Percentiles rank a stretch among this genome's conserved stretches.
phyloP scores from a whole-genome alignment of 1,140 invertebrate genomes.

The Cydia fagiglandana region DNA sequence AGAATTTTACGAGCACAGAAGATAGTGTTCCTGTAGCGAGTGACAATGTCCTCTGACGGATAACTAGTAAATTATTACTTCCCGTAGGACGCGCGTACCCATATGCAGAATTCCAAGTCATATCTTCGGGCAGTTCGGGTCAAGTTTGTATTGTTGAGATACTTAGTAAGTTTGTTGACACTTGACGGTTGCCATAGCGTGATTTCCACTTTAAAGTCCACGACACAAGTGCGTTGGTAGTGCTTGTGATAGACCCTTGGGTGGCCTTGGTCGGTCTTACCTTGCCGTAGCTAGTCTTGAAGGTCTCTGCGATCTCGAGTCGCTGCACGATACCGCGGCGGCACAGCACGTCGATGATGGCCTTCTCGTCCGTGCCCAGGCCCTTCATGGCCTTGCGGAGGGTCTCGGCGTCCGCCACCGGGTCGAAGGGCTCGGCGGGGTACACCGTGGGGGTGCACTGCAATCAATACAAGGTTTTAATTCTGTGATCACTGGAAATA shows the following conservation, averaged over 20 bases:
- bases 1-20: no score
- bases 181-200: no score
- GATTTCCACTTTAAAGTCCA: no score
- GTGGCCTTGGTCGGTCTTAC: constrained; percentile 43
- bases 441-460: constrained; percentile 93
- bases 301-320: constrained; percentile 92
- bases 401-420: constrained; percentile 91
- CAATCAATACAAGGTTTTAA: constrained; percentile 46
- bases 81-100: no score
- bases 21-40: no score
- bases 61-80: no score
- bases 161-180: no score
- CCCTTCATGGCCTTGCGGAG: constrained; percentile 97
- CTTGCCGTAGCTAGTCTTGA: constrained; percentile 97
- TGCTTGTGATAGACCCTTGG: background rate
- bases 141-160: no score
- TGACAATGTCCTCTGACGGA: no score
- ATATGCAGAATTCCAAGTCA: no score
- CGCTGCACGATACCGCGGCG: constrained; percentile 94
- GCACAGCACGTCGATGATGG: constrained; percentile 94
- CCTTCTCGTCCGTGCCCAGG: constrained; percentile 94
- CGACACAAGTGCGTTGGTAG: no score
- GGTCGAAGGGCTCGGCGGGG: constrained; percentile 91
- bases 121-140: no score
- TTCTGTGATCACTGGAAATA: background rate